Conservation (phyloP, 2,113 vertebrate genomes). For the Tiliqua scincoides region DNA sequence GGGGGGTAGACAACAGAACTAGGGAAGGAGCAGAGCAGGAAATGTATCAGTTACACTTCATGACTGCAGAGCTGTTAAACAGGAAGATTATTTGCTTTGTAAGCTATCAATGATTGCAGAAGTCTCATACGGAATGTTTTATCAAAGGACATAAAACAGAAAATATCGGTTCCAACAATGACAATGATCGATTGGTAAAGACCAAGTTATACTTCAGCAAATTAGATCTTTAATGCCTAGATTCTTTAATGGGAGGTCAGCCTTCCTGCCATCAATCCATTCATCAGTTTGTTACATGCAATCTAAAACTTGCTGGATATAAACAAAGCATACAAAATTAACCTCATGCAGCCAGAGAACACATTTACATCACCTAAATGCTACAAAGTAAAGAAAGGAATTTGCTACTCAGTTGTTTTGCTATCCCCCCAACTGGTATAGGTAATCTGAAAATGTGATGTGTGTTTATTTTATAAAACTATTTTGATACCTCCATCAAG, state of each 20-base stretch:
- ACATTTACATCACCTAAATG: not conserved
- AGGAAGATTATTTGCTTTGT: not conserved
- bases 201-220: not conserved
- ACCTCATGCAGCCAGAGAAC: not conserved
- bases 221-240: not conserved
- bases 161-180: accelerated
- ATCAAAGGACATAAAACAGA: not conserved
- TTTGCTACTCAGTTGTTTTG: not conserved
- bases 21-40: not conserved
- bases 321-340: not conserved
- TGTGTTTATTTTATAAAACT: not conserved
- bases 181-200: not conserved
- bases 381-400: not conserved
- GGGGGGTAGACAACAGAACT: not conserved
- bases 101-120: not conserved
- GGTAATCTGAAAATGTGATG: not conserved
- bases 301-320: not conserved
- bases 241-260: accelerated
- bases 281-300: not conserved
- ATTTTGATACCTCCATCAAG: not conserved
- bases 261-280: not conserved
- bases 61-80: not conserved
- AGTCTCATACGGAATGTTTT: not conserved
- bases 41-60: not conserved
- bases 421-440: accelerated